Conservation (phyloP, 2,888 invertebrate species). For the Biston betularia region DNA sequence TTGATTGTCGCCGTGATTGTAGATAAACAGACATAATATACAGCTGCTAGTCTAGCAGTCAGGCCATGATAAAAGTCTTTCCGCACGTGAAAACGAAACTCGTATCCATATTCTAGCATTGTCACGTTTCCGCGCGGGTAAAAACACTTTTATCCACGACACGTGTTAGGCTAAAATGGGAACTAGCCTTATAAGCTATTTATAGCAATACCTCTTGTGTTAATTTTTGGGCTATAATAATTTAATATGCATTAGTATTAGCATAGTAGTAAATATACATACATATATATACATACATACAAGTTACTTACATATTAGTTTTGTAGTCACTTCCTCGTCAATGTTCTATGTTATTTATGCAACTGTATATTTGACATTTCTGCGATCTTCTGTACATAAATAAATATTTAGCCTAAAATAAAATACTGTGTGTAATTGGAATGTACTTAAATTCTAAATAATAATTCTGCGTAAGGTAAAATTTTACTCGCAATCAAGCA, state of each 20-base stretch:
- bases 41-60: too few species aligned
- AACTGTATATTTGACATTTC: conserved; percentile 20
- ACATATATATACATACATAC: too few species aligned
- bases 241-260: background rate
- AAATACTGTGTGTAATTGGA: conserved; percentile 15
- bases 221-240: background rate
- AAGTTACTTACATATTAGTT: too few species aligned
- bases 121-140: too few species aligned
- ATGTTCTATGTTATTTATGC: conserved; percentile 12
- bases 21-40: background rate
- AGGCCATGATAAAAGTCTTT: too few species aligned
- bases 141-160: too few species aligned
- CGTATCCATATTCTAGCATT: too few species aligned
- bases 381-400: conserved; percentile 18
- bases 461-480: background rate
- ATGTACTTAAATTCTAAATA: background rate
- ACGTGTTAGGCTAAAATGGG: too few species aligned
- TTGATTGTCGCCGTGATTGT: background rate
- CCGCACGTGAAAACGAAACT: too few species aligned
- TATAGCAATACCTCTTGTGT: background rate
- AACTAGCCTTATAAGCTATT: too few species aligned
- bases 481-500: background rate
- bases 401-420: conserved; percentile 3
- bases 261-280: too few species aligned
- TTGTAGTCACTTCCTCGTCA: background rate